Evolutionary conservation across 2,113 vertebrate genomes (phyloP).

Genomic region (Cavia porcellus): DNA sequence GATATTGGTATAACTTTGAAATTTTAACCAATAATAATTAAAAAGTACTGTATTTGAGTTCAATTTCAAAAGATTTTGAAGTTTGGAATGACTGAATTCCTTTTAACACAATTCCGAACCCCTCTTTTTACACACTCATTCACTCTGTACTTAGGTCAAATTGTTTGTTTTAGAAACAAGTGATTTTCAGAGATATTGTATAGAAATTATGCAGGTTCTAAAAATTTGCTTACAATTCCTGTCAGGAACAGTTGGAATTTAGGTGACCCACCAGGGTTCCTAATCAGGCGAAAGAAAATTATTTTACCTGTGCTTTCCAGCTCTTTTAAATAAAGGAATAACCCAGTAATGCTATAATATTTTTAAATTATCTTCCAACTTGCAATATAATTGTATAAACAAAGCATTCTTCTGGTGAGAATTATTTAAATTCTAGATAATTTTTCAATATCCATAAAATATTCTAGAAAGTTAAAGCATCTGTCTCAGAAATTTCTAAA

Average conservation of each 20-base stretch:
- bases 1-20: conserved; percentile 20
- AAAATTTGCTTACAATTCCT: background rate
- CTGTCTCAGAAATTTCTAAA: background rate
- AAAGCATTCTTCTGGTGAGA: background rate
- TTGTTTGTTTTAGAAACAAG: conserved; percentile 27
- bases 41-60: background rate
- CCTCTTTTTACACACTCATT: background rate
- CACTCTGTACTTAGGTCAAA: background rate
- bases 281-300: background rate
- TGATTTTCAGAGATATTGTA: background rate
- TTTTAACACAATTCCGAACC: background rate
- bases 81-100: conserved; percentile 31
- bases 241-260: background rate
- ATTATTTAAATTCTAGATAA: background rate
- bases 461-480: background rate
- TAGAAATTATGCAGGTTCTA: conserved; percentile 23
- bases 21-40: conserved; percentile 29
- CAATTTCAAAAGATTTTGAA: conserved; percentile 39
- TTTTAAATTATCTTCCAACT: conserved; percentile 47
- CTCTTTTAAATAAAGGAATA: conserved; percentile 30
- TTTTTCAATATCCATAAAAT: conserved; percentile 41
- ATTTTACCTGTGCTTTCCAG: background rate
- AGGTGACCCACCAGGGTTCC: background rate
- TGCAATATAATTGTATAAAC: conserved; percentile 6
- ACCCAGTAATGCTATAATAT: background rate